These are phyloP conservation scores for Oligia strigilis DNA, from an alignment of 2,888 invertebrate genomes.

Conservation along the genomic window DNA sequence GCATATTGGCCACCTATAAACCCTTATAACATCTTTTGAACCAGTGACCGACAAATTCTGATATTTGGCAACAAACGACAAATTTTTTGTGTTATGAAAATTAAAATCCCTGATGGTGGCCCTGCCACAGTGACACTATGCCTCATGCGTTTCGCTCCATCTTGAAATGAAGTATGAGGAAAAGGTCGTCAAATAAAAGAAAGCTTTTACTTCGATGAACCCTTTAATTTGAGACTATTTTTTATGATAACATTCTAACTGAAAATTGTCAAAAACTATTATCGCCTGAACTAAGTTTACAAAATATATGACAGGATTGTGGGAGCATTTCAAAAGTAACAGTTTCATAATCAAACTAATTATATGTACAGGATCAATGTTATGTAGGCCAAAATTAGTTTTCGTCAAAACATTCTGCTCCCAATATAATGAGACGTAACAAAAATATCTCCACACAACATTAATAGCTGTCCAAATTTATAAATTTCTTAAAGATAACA, in stretches of 20 bases:
- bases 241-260: constrained; percentile 75
- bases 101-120: too few species aligned
- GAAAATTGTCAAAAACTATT: constrained; percentile 70
- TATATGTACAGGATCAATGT: constrained; percentile 55
- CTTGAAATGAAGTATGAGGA: not conserved
- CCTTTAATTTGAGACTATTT: constrained; percentile 87
- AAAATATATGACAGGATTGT: constrained; percentile 51
- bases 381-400: constrained; percentile 68
- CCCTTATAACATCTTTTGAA: too few species aligned
- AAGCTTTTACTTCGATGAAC: constrained; percentile 77
- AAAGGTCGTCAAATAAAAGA: constrained; percentile 72
- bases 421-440: constrained; percentile 31
- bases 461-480: constrained; percentile 43
- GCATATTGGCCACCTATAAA: too few species aligned
- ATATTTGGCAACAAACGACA: too few species aligned
- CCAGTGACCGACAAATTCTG: too few species aligned
- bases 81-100: too few species aligned
- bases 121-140: too few species aligned
- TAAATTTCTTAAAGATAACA: constrained; percentile 55
- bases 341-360: constrained; percentile 49
- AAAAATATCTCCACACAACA: constrained; percentile 52
- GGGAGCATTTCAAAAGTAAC: constrained; percentile 60
- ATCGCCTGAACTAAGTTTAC: constrained; percentile 66
- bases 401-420: constrained; percentile 52
- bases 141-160: not conserved